Percentiles rank a stretch among this genome's conserved stretches.
Evolutionary conservation across 2,888 invertebrate genomes (phyloP).

Genomic region (Ophion obscuratus): DNA sequence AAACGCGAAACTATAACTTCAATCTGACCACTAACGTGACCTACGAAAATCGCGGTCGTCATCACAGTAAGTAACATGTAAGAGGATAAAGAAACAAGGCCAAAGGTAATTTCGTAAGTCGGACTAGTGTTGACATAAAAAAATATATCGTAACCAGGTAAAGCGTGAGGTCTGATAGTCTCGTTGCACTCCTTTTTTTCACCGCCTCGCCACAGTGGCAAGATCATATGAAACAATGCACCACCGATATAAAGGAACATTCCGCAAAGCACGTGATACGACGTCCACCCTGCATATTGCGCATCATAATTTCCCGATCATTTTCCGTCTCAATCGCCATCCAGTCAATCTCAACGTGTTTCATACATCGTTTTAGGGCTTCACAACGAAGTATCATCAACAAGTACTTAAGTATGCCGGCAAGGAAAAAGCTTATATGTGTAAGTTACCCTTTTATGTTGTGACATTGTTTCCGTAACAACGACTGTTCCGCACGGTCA

Average conservation of each 20-base stretch:
- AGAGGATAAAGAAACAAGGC: slow-evolving; percentile 55
- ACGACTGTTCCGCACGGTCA: slow-evolving; percentile 1
- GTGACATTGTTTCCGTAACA: slow-evolving; percentile 48
- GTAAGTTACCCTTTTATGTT: slow-evolving; percentile 48
- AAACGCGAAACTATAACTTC: slow-evolving; percentile 66
- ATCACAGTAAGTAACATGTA: slow-evolving; percentile 62
- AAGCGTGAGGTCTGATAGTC: slow-evolving; percentile 49
- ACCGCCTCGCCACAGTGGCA: slow-evolving; percentile 44
- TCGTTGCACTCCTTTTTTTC: slow-evolving; percentile 39
- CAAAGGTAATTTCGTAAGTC: slow-evolving; percentile 70
- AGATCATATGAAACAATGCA: slow-evolving; percentile 28
- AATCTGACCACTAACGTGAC: slow-evolving; percentile 71
- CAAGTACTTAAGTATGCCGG: slow-evolving; percentile 32
- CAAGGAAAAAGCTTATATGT: slow-evolving; percentile 32
- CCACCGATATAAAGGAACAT: slow-evolving; percentile 56
- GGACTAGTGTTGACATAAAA: slow-evolving; percentile 65
- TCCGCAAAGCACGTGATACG: slow-evolving; percentile 36
- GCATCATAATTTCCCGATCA: slow-evolving; percentile 63
- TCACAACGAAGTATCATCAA: slow-evolving; percentile 33
- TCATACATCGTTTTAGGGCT: slow-evolving; percentile 37
- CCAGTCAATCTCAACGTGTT: slow-evolving; percentile 49
- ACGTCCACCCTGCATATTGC: slow-evolving; percentile 38
- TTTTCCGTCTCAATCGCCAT: slow-evolving; percentile 40
- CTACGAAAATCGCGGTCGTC: slow-evolving; percentile 67
- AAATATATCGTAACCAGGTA: slow-evolving; percentile 43